Conservation (phyloP, 2,797 vertebrate species). For the Ibycter americanus region DNA sequence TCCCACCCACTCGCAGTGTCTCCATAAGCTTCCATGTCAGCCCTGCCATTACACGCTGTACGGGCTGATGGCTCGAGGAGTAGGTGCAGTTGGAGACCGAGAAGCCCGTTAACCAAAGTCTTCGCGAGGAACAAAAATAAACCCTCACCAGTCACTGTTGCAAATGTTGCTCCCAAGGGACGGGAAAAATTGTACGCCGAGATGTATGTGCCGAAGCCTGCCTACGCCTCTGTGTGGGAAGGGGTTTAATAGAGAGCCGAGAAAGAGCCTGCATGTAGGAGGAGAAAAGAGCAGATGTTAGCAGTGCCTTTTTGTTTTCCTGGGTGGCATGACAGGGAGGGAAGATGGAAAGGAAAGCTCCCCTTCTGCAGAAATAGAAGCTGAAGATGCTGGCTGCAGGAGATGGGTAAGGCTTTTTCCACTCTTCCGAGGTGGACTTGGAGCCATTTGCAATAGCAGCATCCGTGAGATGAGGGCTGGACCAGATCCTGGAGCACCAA, state of each 20-base stretch:
- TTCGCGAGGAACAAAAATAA: conserved; percentile 7
- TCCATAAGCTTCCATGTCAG: not conserved
- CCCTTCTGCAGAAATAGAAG: not conserved
- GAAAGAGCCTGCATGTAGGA: conserved; percentile 27
- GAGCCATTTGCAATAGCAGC: not conserved
- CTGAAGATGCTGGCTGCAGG: not conserved
- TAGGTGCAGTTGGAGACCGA: not conserved
- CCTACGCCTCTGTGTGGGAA: conserved; percentile 51
- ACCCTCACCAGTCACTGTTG: not conserved
- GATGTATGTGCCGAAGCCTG: not conserved
- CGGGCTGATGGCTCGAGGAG: not conserved
- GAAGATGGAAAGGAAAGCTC: conserved; percentile 1
- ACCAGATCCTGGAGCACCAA: not conserved
- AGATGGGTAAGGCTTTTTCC: not conserved
- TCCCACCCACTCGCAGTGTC: not conserved
- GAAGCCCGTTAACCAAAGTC: not conserved
- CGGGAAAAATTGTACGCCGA: not conserved
- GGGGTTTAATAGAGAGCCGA: conserved; percentile 43
- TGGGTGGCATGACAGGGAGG: conserved; percentile 1
- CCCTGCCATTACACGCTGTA: rapidly evolving
- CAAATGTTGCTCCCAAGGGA: conserved; percentile 31
- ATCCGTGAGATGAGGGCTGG: rapidly evolving
- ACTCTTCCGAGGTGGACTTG: not conserved
- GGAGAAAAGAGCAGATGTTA: conserved; percentile 59
- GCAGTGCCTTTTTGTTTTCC: conserved; percentile 56